phyloP scores from a whole-genome alignment of 1,140 invertebrate genomes.

The Hyles euphorbiae region DNA sequence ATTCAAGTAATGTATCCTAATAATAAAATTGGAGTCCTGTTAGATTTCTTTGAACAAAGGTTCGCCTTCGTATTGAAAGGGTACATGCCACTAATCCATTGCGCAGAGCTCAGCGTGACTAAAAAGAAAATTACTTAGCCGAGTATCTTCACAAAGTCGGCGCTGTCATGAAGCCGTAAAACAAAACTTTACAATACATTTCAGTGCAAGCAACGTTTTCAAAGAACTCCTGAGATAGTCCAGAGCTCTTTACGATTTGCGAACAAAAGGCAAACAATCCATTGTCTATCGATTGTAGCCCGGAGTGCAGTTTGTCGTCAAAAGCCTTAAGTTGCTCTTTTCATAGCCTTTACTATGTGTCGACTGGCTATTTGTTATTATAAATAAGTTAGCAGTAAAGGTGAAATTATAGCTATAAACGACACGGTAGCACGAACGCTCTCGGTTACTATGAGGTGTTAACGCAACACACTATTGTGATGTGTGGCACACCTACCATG shows the following conservation, averaged over 20 bases:
- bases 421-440: slow-evolving; percentile 2
- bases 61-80: slow-evolving; percentile 8
- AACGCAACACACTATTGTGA: too few species aligned
- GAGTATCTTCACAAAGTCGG: slow-evolving; percentile 17
- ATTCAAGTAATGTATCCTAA: too few species aligned
- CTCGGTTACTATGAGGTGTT: background rate
- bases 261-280: slow-evolving; percentile 62
- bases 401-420: background rate
- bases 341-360: slow-evolving; percentile 25
- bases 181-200: slow-evolving; percentile 36
- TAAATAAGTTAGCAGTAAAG: slow-evolving; percentile 7
- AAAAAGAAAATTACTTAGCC: slow-evolving; percentile 22
- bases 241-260: slow-evolving; percentile 49
- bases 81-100: slow-evolving; percentile 10
- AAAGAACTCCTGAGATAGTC: slow-evolving; percentile 47
- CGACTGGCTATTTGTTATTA: slow-evolving; percentile 9
- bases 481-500: too few species aligned
- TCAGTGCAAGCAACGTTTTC: slow-evolving; percentile 39
- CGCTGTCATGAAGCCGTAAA: slow-evolving; percentile 25
- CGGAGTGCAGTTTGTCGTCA: slow-evolving; percentile 59
- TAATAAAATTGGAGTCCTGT: background rate
- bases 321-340: slow-evolving; percentile 45
- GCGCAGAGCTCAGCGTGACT: slow-evolving; percentile 9
- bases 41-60: background rate
- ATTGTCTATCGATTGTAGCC: slow-evolving; percentile 64